Conservation (phyloP, 2,797 vertebrate species). For the Cetoscarus ocellatus region DNA sequence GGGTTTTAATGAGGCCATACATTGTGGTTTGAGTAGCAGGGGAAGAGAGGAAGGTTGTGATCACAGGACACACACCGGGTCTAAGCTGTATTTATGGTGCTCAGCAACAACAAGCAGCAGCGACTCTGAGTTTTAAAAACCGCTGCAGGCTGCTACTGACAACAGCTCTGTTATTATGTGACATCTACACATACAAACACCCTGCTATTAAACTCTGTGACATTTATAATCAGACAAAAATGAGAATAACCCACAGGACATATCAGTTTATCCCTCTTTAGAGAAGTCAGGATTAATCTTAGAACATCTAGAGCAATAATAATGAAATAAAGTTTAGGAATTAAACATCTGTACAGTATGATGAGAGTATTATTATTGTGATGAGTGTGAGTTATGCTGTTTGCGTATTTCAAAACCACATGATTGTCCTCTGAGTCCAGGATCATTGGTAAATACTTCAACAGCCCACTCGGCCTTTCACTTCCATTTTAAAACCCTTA, state of each 20-base stretch:
- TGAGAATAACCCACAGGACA: neutral
- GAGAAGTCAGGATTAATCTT: too few relatives aligned
- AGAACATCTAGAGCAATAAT: neutral
- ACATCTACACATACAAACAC: neutral
- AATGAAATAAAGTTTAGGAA: neutral
- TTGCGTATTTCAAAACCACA: neutral
- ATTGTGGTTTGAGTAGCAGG: slow-evolving; percentile 2
- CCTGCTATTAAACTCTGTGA: slow-evolving; percentile 1
- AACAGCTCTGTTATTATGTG: slow-evolving; percentile 19
- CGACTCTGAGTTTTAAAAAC: slow-evolving; percentile 8
- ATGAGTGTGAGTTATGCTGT: neutral
- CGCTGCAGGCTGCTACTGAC: slow-evolving; percentile 6
- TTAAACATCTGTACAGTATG: neutral
- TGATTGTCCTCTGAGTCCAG: neutral
- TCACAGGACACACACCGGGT: neutral
- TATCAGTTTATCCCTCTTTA: neutral
- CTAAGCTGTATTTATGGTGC: slow-evolving; percentile 9
- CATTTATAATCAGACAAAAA: slow-evolving; percentile 4
- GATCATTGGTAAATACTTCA: neutral
- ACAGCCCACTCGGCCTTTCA: neutral
- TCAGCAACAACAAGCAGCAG: slow-evolving; percentile 23
- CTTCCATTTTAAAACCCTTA: slow-evolving; percentile 2
- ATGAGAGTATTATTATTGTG: neutral
- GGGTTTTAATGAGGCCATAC: neutral
- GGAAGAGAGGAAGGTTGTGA: neutral